These are phyloP conservation scores for Oryzias woworae DNA, from an alignment of 2,113 vertebrate genomes.

Conservation along the genomic window DNA sequence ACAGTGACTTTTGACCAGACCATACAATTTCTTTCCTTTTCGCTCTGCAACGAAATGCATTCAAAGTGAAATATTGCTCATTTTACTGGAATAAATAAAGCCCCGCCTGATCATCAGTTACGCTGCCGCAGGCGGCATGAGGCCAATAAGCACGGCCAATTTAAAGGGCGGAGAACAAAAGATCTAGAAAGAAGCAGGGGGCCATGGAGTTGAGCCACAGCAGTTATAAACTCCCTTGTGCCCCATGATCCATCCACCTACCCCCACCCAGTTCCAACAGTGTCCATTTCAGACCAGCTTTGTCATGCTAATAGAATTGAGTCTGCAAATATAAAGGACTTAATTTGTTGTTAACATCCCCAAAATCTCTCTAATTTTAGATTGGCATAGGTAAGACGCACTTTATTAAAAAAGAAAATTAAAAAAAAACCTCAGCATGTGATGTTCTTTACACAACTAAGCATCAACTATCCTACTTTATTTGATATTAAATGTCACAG, in stretches of 20 bases:
- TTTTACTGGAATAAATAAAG: slow-evolving; percentile 90
- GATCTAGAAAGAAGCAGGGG: slow-evolving; percentile 83
- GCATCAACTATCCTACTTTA: neutral
- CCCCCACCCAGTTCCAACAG: slow-evolving; percentile 79
- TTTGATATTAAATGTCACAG: neutral
- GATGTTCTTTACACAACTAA: too few relatives aligned
- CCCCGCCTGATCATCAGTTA: slow-evolving; percentile 91
- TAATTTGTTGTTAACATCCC: slow-evolving; percentile 86
- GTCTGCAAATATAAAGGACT: slow-evolving; percentile 93
- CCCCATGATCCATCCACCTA: slow-evolving; percentile 44
- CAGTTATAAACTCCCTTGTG: slow-evolving; percentile 79
- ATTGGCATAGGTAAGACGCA: slow-evolving; percentile 46
- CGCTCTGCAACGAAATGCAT: slow-evolving; percentile 80
- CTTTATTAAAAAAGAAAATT: slow-evolving; percentile 71
- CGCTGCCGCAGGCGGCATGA: slow-evolving; percentile 84
- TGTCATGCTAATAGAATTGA: slow-evolving; percentile 96
- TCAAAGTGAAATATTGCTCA: slow-evolving; percentile 86
- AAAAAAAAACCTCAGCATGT: slow-evolving; percentile 8
- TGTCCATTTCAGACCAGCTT: slow-evolving; percentile 93
- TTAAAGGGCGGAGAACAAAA: slow-evolving; percentile 88
- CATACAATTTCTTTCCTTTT: slow-evolving; percentile 79
- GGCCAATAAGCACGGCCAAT: slow-evolving; percentile 91
- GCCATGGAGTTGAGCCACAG: slow-evolving; percentile 81
- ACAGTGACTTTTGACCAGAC: slow-evolving; percentile 67
- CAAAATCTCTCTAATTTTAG: slow-evolving; percentile 64